Evolutionary conservation across 2,113 vertebrate species (phyloP).

Genomic region (Myxocyprinus asiaticus): DNA sequence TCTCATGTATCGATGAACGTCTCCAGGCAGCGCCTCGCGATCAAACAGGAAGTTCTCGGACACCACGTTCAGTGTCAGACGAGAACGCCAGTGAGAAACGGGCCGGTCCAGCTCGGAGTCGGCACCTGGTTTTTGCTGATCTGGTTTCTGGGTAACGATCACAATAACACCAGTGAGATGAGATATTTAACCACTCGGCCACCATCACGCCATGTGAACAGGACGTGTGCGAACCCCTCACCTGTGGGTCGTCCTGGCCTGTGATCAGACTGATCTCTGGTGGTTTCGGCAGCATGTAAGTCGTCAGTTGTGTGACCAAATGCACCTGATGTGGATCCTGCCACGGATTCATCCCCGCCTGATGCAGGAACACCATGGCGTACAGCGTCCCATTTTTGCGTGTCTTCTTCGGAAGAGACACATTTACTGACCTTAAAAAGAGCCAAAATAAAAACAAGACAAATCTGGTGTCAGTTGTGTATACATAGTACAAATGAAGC

Average conservation of each 20-base stretch:
- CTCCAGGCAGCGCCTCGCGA: constrained; percentile 86
- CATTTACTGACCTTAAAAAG: constrained; percentile 81
- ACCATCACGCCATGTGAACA: too few relatives aligned
- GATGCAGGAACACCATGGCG: constrained; percentile 91
- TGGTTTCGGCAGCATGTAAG: constrained; percentile 92
- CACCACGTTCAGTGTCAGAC: constrained; percentile 90
- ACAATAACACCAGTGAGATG: background rate
- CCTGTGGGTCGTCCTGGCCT: constrained; percentile 79
- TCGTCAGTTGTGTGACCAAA: constrained; percentile 89
- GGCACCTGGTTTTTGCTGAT: constrained; percentile 69
- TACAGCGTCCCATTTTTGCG: constrained; percentile 93
- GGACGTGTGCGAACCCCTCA: constrained; percentile 47
- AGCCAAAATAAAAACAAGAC: too few relatives aligned
- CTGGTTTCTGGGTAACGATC: constrained; percentile 66
- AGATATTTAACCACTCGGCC: too few relatives aligned
- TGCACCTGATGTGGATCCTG: constrained; percentile 89
- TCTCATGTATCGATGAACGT: constrained; percentile 94
- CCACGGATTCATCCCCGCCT: constrained; percentile 86
- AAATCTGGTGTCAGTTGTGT: too few relatives aligned
- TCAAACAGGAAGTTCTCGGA: constrained; percentile 92
- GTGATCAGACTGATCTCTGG: constrained; percentile 92
- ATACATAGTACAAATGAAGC: too few relatives aligned
- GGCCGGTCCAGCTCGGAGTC: constrained; percentile 78
- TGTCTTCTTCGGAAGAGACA: constrained; percentile 94
- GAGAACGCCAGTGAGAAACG: constrained; percentile 91